phyloP scores from a whole-genome alignment of 23 tunicate species.

The Ascidia mentula region DNA sequence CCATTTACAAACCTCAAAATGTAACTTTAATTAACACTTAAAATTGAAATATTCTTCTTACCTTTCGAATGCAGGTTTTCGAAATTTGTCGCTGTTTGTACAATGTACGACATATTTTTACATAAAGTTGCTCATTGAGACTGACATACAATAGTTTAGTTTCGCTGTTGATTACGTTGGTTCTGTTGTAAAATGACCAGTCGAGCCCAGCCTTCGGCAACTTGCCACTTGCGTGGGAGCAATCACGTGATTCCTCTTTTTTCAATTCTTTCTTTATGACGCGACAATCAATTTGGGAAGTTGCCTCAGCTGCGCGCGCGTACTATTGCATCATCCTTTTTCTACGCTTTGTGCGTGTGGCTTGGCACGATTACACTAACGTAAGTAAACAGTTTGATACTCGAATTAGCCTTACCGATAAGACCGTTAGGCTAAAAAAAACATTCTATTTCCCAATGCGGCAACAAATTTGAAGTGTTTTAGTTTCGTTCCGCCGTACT shows the following conservation, averaged over 20 bases:
- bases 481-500: too few species aligned
- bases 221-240: background rate
- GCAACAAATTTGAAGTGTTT: too few species aligned
- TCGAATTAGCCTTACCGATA: too few species aligned
- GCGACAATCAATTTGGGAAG: background rate
- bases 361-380: background rate
- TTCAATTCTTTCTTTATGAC: background rate
- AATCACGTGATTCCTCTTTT: background rate
- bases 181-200: background rate
- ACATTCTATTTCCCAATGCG: too few species aligned
- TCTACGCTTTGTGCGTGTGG: background rate
- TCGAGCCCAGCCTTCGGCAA: background rate
- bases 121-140: background rate
- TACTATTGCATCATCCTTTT: conserved; percentile 11
- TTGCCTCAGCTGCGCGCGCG: conserved; percentile 12
- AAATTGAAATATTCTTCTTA: too few species aligned
- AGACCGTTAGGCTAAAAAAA: too few species aligned
- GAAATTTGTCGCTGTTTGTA: background rate
- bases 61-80: too few species aligned
- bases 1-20: too few species aligned
- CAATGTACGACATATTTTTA: conserved; percentile 6
- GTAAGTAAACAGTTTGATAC: background rate
- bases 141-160: background rate
- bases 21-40: too few species aligned
- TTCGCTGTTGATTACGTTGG: background rate